Evolutionary conservation across 2,888 invertebrate species (phyloP), one percentile per base, ranked within the genome.

Genomic region (Chrysina gloriosa): DNA sequence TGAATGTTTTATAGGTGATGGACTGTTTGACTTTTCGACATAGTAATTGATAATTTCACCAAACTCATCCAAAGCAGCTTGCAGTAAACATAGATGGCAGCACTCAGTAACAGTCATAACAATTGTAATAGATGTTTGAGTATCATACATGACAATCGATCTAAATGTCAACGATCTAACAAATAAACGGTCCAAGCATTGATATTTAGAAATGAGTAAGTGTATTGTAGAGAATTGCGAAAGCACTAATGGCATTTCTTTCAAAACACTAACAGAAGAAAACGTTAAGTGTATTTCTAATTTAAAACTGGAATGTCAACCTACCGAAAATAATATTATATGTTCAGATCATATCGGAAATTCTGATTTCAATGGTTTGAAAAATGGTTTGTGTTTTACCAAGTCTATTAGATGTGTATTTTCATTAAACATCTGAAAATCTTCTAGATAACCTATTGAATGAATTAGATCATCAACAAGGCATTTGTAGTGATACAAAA

Each of bases 201-300:
- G 14, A 7, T 31, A 52, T 52, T 52, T 31, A 39, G 21, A 56
- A 63, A 70, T 63, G 72, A 73, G 69, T 52, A 34, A 61, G 16
- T 81, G 81, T 76, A 77, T 79, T 73, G 79, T 81, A 63, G 78
- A 79, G 50, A 77, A 77, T 64, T 80, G 81, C 68, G 72, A 75
- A 69, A 78, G 77, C 70, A 75, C 75, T 14, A 72, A 71, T 50
- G 80, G 79, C 29, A 75, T 79, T 61, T 73, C 77, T 14, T 79
- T 80, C 68, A 79, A 80, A 3, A 73, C 75, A 69, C 76, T 80
- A 64, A 29, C 65, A 11, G 73, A 75, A 36, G 56, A 71, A n/a
- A 76, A 69, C 68, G 70, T 74, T 50, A 74, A 74, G 69, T 80
- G 80, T 79, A 65, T 79, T 11, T 70, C 78, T 29, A 72, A 70